Evolutionary conservation across 1,140 invertebrate species (phyloP).

Genomic region (Octopus sinensis): DNA sequence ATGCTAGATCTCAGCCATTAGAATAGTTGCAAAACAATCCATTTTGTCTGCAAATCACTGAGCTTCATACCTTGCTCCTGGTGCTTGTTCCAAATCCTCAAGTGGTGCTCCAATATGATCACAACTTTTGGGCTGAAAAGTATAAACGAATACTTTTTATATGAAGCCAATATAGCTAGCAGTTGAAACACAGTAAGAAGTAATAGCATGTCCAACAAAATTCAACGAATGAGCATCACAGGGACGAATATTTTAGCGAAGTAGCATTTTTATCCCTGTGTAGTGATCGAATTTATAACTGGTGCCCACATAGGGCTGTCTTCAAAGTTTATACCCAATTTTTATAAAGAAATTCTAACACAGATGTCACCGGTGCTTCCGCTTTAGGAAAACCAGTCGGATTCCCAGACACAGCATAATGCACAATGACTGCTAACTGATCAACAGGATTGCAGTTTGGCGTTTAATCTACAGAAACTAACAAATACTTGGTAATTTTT

Average conservation of each 20-base stretch:
- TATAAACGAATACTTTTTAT: background rate
- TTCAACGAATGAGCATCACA: constrained; percentile 1
- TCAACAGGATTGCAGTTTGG: background rate
- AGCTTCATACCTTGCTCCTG: constrained; percentile 14
- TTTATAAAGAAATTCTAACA: background rate
- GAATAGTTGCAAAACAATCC: constrained; percentile 11
- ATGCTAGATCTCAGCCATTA: background rate
- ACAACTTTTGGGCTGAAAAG: background rate
- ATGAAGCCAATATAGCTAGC: background rate
- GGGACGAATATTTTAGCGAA: background rate
- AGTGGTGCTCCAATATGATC: background rate
- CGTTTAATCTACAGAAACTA: constrained; percentile 12
- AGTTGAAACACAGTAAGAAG: background rate
- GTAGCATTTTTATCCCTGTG: background rate
- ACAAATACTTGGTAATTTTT: background rate
- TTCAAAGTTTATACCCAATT: background rate
- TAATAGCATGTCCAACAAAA: background rate
- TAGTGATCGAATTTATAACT: background rate
- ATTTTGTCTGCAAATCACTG: background rate
- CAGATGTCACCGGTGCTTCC: background rate
- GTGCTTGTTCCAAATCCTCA: background rate
- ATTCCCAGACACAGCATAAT: constrained; percentile 1
- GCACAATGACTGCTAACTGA: constrained; percentile 11
- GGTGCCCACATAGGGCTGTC: background rate
- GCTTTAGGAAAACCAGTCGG: background rate